These are phyloP conservation scores for Julus scandinavius DNA, from an alignment of 2,888 invertebrate genomes.

Conservation along the genomic window DNA sequence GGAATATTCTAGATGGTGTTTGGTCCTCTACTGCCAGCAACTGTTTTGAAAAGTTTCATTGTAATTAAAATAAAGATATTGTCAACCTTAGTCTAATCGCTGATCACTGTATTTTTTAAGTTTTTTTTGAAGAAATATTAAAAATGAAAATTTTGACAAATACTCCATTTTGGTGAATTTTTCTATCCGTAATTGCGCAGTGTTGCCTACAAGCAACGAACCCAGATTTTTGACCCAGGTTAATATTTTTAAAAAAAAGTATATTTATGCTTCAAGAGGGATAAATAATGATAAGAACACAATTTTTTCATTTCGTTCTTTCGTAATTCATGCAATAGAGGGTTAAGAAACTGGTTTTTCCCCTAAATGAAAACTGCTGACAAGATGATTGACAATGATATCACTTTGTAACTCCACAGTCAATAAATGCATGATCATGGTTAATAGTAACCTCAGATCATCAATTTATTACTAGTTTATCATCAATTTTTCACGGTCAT, in stretches of 20 bases:
- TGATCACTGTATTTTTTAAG: too few relatives aligned
- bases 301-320: not conserved
- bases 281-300: not conserved
- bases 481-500: too few relatives aligned
- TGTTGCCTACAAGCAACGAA: conserved; percentile 32
- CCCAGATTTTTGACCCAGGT: not conserved
- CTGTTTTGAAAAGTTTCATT: conserved; percentile 37
- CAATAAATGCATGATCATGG: too few relatives aligned
- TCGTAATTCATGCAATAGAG: conserved; percentile 37
- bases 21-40: not conserved
- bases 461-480: too few relatives aligned
- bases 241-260: not conserved
- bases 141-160: not conserved
- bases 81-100: not conserved
- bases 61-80: not conserved
- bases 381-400: too few relatives aligned
- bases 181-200: not conserved
- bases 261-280: not conserved
- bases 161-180: not conserved
- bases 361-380: too few relatives aligned
- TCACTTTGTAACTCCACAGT: too few relatives aligned
- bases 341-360: not conserved
- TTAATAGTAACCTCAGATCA: too few relatives aligned
- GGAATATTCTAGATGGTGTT: too few relatives aligned
- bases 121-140: not conserved